Base-by-base conservation (phyloP, 2,797 vertebrate species). In the Pogoniulus pusillus region DNA sequence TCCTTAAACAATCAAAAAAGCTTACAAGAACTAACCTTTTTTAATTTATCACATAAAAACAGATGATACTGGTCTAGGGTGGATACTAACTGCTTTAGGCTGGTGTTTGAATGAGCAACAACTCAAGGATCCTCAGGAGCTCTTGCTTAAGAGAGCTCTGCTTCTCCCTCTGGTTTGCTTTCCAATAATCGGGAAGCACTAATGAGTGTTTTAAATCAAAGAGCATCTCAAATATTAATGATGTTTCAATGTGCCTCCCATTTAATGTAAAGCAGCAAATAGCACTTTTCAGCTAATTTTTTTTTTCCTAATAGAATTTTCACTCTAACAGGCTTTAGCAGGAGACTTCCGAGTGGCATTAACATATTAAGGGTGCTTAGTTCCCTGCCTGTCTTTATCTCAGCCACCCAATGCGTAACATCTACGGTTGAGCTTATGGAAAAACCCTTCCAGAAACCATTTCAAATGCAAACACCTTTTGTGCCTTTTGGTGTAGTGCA, bases 201-300 rank as follows among this genome's bases (percentile, higher is more conserved):
- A 96, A 96, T 91, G 89, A 94, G 93, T 92, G 85, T 74, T 92
- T 90, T 89, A 95, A 95, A 92, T 93, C 85, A 81, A 96, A 95
- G 64, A 39, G 26, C 32, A 90, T 79, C 72, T 95, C 84, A 77
- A 74, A 92, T 92, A 94, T 96, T 97, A 93, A 95, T 85, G 70
- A 76, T 84, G 60, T 81, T 93, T 93, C 80, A 71, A 63, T 51
- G 27, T 83, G 63, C 65, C 82, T 95, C 75, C 91, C 29, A 78
- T 91, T 95, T 93, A 92, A 85, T 3, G 8, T 60, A 91, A 90
- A 80, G 80, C 18, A 87, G 75, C 9, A 7, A 39, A 68, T 70
- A 84, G 32, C 0, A 4, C 39, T 87, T 94, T 94, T 94, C 64
- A 87, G 74, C 51, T 90, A 82, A 45, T 92, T 91, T 90, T 63